Evolutionary conservation across 2,888 invertebrate species (phyloP), one percentile per base, ranked within the genome.

Genomic region (Lasioglossum zephyrum): DNA sequence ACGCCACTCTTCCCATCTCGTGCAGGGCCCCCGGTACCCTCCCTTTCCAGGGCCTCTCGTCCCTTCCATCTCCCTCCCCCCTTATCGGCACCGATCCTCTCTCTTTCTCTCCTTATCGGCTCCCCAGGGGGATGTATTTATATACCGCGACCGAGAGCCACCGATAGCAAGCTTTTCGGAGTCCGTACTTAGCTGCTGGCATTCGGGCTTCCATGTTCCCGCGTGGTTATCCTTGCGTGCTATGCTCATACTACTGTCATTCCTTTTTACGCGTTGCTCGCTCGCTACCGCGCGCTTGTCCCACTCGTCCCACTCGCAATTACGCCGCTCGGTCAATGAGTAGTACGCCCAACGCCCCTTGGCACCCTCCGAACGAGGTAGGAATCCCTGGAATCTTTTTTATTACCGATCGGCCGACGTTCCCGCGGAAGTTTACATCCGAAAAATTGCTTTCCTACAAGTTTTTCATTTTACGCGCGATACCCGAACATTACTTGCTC

Each of bases 51-150:
- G 16, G 16, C 13, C 63, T 16, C 5, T 11, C 47, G 47, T 47
- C 47, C 60, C 60, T 31, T 31, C 31, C 63, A 2, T 63, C 16
- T 31, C 63, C 26, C 26, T 26, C 22, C 53, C 53, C 22, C 63
- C 63, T 63, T 63, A 63, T 63, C 63, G 63, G 63, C 63, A 16
- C 26, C 53, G 53, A 53, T 53, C n/a, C 53, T 53, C 9, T 53
- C 53, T n/a, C 53, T 53, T 36, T 13, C 47, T 53, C 57, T 73
- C 53, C 73, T 72, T 63, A 53, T 44, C 70, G 31, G 73, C 41
- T 74, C 69, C 78, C 70, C 63, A 57, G 73, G 5, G 73, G 75
- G 91, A 92, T 92, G 92, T 93, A 93, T 94, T 94, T 94, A 94
- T 94, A 93, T 92, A 91, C 92, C 87, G 89, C 90, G 92, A 87